These are phyloP conservation scores for Parazoanthus darwini DNA, from an alignment of 92 coral and sea anemone genomes.

Conservation along the genomic window DNA sequence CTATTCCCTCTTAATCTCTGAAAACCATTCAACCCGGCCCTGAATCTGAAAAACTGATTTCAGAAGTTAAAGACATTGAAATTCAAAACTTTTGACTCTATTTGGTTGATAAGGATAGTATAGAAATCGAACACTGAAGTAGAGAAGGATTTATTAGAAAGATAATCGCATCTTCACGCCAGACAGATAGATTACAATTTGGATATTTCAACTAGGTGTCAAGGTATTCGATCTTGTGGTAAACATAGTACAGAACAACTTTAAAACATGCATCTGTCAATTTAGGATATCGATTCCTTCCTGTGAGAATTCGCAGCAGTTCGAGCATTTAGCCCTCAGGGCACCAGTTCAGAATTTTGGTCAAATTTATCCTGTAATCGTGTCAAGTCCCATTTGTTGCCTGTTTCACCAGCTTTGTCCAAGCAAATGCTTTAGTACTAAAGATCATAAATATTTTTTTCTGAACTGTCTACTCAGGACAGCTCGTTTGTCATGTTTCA, in stretches of 20 bases:
- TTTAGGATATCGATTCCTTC: conserved; percentile 42
- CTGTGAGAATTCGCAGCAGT: conserved; percentile 34
- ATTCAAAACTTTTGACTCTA: neutral
- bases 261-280: conserved; percentile 30
- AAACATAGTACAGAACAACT: conserved; percentile 11
- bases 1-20: neutral
- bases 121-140: neutral
- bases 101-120: conserved; percentile 4
- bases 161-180: conserved; percentile 28
- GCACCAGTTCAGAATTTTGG: conserved; percentile 10
- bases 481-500: neutral
- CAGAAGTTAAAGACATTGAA: neutral
- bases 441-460: neutral
- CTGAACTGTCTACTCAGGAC: neutral
- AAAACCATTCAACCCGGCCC: neutral
- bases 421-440: neutral
- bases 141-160: conserved; percentile 21
- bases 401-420: conserved; percentile 2
- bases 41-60: conserved; percentile 10
- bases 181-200: conserved; percentile 47
- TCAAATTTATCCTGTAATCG: neutral
- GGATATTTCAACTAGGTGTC: conserved; percentile 49
- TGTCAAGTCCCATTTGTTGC: neutral
- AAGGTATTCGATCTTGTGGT: conserved; percentile 38
- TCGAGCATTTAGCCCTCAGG: conserved; percentile 30